These are phyloP conservation scores for Amphiprion percula DNA, from an alignment of 2,113 vertebrate genomes.

Conservation along the genomic window DNA sequence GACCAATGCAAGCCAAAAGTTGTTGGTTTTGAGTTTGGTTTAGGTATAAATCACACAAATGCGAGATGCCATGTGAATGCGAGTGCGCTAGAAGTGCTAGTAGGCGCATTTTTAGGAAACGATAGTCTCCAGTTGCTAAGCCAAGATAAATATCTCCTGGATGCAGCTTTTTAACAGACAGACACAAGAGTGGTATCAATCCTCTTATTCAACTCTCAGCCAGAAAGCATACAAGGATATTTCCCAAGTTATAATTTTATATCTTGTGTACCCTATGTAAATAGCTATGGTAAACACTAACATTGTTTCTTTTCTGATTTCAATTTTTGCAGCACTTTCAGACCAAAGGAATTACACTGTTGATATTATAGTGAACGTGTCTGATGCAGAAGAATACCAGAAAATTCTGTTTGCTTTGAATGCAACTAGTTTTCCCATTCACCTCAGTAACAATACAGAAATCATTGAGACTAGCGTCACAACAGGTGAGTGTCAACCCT, in stretches of 20 bases:
- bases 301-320: neutral
- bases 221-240: neutral
- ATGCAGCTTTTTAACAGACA: too few species aligned
- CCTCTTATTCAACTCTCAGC: too few species aligned
- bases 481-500: slow-evolving; percentile 57
- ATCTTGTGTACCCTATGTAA: neutral
- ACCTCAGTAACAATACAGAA: slow-evolving; percentile 45
- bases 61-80: too few species aligned
- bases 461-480: slow-evolving; percentile 52
- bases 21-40: too few species aligned
- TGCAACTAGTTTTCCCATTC: slow-evolving; percentile 44
- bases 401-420: slow-evolving; percentile 30
- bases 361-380: slow-evolving; percentile 52
- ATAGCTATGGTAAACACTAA: neutral
- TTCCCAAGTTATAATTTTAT: neutral
- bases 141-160: too few species aligned
- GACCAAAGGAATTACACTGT: slow-evolving; percentile 52
- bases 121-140: too few species aligned
- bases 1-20: too few species aligned
- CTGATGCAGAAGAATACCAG: slow-evolving; percentile 36
- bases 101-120: too few species aligned
- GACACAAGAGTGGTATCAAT: too few species aligned
- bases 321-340: slow-evolving; percentile 17
- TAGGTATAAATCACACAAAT: too few species aligned
- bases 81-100: too few species aligned